A percentile compares a stretch with the other conserved stretches of the same genome.
Evolutionary conservation across 2,888 invertebrate genomes (phyloP).

Genomic region (Hypselothyrea guttata): DNA sequence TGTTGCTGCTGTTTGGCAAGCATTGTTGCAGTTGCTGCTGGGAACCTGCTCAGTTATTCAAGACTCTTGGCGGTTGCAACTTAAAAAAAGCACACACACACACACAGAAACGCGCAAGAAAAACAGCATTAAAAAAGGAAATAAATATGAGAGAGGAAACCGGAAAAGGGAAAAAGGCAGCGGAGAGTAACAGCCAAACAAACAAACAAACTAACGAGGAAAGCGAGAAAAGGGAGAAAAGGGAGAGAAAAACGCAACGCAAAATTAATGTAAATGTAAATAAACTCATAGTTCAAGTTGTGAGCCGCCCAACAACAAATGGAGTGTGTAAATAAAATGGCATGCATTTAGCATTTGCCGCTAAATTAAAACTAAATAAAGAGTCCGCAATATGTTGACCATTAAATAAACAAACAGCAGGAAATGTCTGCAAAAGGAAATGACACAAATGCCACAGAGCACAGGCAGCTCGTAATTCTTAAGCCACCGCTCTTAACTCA

Average conservation of each 20-base stretch:
- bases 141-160: background rate
- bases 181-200: background rate
- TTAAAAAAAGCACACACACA: too few relatives aligned
- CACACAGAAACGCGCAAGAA: background rate
- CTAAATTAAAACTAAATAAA: slow-evolving; percentile 61
- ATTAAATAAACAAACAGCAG: slow-evolving; percentile 38
- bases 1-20: background rate
- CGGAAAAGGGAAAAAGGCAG: too few relatives aligned
- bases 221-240: background rate
- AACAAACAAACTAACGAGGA: background rate
- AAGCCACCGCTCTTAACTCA: background rate
- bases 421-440: slow-evolving; percentile 16
- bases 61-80: slow-evolving; percentile 44
- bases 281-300: slow-evolving; percentile 59
- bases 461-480: slow-evolving; percentile 7
- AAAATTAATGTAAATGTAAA: slow-evolving; percentile 57
- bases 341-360: slow-evolving; percentile 51
- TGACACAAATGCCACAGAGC: background rate
- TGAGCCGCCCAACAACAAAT: slow-evolving; percentile 41
- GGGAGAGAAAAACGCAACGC: slow-evolving; percentile 11
- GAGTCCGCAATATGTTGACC: slow-evolving; percentile 41
- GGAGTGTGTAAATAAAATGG: slow-evolving; percentile 57
- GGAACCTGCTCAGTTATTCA: slow-evolving; percentile 44
- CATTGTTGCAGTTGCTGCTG: slow-evolving; percentile 23
- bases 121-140: background rate